Base-by-base conservation (phyloP, 2,113 vertebrate species). In the Callaeas wilsoni region DNA sequence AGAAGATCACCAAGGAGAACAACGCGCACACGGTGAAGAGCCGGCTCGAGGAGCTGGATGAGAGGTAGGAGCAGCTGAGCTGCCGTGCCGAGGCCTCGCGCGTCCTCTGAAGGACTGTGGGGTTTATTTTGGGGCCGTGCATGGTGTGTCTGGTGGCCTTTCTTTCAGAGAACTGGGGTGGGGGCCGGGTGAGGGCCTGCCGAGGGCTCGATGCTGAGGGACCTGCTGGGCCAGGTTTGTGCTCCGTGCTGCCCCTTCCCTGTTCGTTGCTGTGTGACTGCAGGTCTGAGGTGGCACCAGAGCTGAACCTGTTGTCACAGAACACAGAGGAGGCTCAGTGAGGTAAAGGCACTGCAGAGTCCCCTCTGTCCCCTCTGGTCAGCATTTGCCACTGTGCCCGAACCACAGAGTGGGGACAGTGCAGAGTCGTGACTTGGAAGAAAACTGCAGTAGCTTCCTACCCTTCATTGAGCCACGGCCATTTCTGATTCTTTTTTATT, bases 1-100 rank as follows among this genome's bases (percentile, higher is more conserved):
- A 99, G 98, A 99, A 99, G 98, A 98, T 99, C 94, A 99, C 99
- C 57, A 98, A 97, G 93, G 99, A 99, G 97, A 99, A 98, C 96
- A 99, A 99, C 13, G 98, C 98, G 74, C 99, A 99, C 75, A 98
- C 99, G 0, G 98, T 99, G 95, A 99, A 99, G 97, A 99, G 97
- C 95, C 98, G 99, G 32, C 98, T 99, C 18, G 99, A 99, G 97
- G 99, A 99, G 64, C 98, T 99, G 44, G 99, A 99, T 33, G 99
- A 99, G 97, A 99, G 99, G 99, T 99, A 98, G 97, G 98, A 78
- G 69, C 44, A 6, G 86, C 85, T 9, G 21, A 20, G 39, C 6
- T 25, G 80, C 89, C 15, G 39, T 35, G 39, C 57, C 44, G 25
- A 46, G 87, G 57, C 49, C n/a, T 80, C 8, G 17, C 55, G 70